These are phyloP conservation scores for Bos javanicus DNA, from an alignment of 2,113 vertebrate species.

Conservation along the genomic window DNA sequence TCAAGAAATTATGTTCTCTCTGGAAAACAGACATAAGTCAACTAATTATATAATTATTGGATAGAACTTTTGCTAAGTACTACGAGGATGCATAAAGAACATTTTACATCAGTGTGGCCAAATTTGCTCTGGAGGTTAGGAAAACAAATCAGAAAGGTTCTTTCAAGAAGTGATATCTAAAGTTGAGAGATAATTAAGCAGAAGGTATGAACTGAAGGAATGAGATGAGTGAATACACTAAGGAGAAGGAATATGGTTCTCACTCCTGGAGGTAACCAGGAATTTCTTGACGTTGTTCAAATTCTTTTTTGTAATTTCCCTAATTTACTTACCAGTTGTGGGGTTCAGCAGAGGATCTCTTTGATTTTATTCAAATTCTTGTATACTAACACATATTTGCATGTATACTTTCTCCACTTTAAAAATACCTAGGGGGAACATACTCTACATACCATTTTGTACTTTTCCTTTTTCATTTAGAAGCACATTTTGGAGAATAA, in stretches of 20 bases:
- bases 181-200: neutral
- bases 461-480: neutral
- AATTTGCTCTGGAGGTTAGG: neutral
- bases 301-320: neutral
- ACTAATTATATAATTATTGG: neutral
- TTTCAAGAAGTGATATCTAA: neutral
- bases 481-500: neutral
- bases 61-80: neutral
- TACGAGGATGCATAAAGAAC: neutral
- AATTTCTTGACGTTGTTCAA: neutral
- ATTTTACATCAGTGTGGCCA: neutral
- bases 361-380: constrained; percentile 11
- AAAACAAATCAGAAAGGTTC: neutral
- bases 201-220: neutral
- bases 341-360: neutral
- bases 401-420: neutral
- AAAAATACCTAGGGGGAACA: neutral
- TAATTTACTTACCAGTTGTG: neutral
- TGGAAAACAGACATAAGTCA: neutral
- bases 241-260: neutral
- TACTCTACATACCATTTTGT: neutral
- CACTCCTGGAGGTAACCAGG: neutral
- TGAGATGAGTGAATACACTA: neutral
- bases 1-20: neutral
- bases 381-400: constrained; percentile 9